These are phyloP conservation scores for Microctonus aethiopoides DNA, from an alignment of 2,888 invertebrate genomes.

Conservation along the genomic window DNA sequence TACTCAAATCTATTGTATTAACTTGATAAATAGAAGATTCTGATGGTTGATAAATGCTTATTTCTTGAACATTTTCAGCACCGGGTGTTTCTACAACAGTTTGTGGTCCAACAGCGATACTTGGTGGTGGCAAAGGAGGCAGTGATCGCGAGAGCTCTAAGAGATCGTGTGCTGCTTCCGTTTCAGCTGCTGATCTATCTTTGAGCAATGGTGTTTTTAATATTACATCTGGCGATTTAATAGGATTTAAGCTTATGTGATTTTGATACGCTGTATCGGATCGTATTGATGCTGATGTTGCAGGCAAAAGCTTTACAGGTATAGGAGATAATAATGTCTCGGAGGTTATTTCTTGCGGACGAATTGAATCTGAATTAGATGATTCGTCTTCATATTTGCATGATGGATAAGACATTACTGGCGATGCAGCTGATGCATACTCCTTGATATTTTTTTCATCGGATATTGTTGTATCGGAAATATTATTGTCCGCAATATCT, in stretches of 20 bases:
- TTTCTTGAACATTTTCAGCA: conserved; percentile 61
- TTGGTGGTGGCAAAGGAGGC: conserved; percentile 80
- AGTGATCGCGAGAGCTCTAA: conserved; percentile 81
- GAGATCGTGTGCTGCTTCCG: conserved; percentile 88
- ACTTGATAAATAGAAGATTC: conserved; percentile 61
- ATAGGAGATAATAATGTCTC: background rate
- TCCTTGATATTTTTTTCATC: conserved; percentile 32
- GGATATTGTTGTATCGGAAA: background rate
- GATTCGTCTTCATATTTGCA: background rate
- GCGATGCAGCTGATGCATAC: background rate
- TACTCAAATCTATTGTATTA: conserved; percentile 59
- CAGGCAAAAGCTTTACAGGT: background rate
- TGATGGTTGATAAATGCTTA: conserved; percentile 60
- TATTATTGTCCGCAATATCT: conserved; percentile 33
- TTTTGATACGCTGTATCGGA: background rate
- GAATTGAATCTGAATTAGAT: conserved; percentile 33
- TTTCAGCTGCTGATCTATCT: conserved; percentile 77
- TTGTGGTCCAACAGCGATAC: conserved; percentile 75
- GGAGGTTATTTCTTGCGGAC: background rate
- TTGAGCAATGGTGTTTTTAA: conserved; percentile 53
- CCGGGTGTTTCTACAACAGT: conserved; percentile 66
- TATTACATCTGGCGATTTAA: conserved; percentile 9
- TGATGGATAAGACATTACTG: conserved; percentile 17
- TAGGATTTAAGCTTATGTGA: background rate
- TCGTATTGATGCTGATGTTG: background rate